Evolutionary conservation across 2,888 invertebrate species (phyloP).

Genomic region (Asteroscopus sphinx): DNA sequence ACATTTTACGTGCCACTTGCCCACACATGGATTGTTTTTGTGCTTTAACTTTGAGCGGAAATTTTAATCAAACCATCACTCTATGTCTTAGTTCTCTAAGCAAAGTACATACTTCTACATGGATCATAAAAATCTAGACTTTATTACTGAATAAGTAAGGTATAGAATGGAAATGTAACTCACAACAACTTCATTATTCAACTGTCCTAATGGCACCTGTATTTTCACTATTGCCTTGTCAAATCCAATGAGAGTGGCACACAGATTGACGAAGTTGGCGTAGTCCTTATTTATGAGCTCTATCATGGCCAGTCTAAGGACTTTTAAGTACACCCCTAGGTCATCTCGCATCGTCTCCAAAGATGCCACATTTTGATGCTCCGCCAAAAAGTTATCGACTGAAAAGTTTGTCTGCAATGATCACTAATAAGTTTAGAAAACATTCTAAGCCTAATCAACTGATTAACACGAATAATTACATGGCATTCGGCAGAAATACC

Average conservation of each 20-base stretch:
- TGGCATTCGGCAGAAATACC: constrained; percentile 66
- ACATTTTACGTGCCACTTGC: no score
- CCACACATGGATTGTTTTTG: no score
- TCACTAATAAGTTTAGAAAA: constrained; percentile 20
- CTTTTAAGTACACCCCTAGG: constrained; percentile 96
- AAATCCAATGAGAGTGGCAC: constrained; percentile 97
- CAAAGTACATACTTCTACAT: constrained; percentile 1
- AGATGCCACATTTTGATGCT: constrained; percentile 92
- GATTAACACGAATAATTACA: constrained; percentile 28
- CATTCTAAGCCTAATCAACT: constrained; percentile 19
- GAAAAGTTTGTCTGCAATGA: constrained; percentile 95
- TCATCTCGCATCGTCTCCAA: constrained; percentile 97
- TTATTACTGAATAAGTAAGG: constrained; percentile 1
- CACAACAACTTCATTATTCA: constrained; percentile 96
- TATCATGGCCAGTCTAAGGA: constrained; percentile 97
- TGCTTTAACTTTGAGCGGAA: no score
- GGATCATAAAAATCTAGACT: constrained; percentile 9
- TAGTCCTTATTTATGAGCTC: constrained; percentile 99
- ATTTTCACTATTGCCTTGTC: constrained; percentile 96
- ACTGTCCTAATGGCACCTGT: constrained; percentile 94
- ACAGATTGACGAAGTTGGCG: constrained; percentile 98
- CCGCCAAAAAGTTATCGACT: constrained; percentile 97
- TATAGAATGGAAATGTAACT: constrained; percentile 55
- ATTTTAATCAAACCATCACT: no score
- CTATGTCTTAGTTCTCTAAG: no score